phyloP scores from a whole-genome alignment of 2,113 vertebrate genomes.

The Scophthalmus maximus region DNA sequence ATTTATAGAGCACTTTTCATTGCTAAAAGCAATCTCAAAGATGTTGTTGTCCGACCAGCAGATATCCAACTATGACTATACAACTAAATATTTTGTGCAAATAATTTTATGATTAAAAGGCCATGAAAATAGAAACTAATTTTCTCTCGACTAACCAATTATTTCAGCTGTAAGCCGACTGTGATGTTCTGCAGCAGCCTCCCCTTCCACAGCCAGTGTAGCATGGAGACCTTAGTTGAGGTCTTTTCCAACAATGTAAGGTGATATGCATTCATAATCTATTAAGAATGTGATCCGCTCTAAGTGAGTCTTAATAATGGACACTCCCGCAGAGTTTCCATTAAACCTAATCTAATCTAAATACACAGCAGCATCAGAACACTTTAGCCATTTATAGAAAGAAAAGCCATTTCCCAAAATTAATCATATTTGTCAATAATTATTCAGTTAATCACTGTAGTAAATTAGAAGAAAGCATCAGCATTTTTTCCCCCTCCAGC shows the following conservation, averaged over 20 bases:
- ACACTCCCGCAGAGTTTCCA: not conserved
- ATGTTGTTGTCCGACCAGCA: too few relatives aligned
- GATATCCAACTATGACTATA: too few relatives aligned
- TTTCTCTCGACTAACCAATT: too few relatives aligned
- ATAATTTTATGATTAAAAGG: too few relatives aligned
- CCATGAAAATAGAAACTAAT: too few relatives aligned
- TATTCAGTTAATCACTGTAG: conserved; percentile 34
- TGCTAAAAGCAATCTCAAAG: too few relatives aligned
- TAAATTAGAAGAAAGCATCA: conserved; percentile 20
- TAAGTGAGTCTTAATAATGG: conserved; percentile 9
- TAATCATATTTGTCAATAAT: conserved; percentile 23
- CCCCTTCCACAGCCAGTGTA: not conserved
- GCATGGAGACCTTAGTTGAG: not conserved
- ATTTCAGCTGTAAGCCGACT: too few relatives aligned
- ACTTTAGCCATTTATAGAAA: not conserved
- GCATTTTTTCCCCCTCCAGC: conserved; percentile 30
- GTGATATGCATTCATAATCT: conserved; percentile 1
- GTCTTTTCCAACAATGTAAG: not conserved
- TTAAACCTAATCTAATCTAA: not conserved
- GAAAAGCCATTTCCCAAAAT: not conserved
- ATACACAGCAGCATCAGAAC: not conserved
- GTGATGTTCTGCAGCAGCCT: not conserved
- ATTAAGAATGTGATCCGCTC: not conserved
- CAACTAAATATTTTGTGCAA: too few relatives aligned
- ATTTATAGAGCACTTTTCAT: too few relatives aligned